These are phyloP conservation scores for Chrysolina oricalcia DNA, from an alignment of 2,888 invertebrate genomes.

Conservation along the genomic window DNA sequence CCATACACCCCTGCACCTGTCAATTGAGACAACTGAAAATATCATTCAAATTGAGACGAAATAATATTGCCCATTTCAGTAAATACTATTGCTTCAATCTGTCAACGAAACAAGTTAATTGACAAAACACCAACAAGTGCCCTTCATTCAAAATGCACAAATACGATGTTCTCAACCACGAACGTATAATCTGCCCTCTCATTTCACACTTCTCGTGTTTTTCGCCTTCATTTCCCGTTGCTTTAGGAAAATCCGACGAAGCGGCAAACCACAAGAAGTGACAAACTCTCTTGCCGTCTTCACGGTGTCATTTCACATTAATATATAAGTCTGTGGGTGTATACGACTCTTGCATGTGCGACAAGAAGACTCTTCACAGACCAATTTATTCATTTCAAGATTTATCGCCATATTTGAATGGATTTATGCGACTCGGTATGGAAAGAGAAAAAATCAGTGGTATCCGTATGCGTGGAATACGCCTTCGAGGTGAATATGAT, in stretches of 20 bases:
- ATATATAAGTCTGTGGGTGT: slow-evolving; percentile 56
- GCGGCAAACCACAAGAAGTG: slow-evolving; percentile 57
- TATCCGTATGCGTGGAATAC: not conserved
- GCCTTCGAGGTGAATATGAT: not conserved
- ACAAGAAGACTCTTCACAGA: slow-evolving; percentile 42
- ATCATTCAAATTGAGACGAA: no score
- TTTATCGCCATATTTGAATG: slow-evolving; percentile 55
- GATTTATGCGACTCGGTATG: slow-evolving; percentile 39
- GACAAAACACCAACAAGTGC: not conserved
- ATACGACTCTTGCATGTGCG: slow-evolving; percentile 43
- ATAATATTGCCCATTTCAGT: no score
- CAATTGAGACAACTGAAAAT: no score
- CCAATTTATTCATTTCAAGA: slow-evolving; percentile 58
- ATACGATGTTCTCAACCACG: not conserved
- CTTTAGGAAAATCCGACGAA: slow-evolving; percentile 45
- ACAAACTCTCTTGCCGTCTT: slow-evolving; percentile 57
- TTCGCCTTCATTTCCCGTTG: slow-evolving; percentile 32
- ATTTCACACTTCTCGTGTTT: slow-evolving; percentile 15
- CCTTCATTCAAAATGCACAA: not conserved
- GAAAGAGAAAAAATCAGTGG: slow-evolving; percentile 10
- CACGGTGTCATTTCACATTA: slow-evolving; percentile 58
- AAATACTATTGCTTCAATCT: no score
- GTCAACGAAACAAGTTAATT: no score
- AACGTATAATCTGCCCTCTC: not conserved
- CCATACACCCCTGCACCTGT: no score